Evolutionary conservation across 53 echinoderm and acorn worm species (phyloP).

Genomic region (Holothuria leucospilota): DNA sequence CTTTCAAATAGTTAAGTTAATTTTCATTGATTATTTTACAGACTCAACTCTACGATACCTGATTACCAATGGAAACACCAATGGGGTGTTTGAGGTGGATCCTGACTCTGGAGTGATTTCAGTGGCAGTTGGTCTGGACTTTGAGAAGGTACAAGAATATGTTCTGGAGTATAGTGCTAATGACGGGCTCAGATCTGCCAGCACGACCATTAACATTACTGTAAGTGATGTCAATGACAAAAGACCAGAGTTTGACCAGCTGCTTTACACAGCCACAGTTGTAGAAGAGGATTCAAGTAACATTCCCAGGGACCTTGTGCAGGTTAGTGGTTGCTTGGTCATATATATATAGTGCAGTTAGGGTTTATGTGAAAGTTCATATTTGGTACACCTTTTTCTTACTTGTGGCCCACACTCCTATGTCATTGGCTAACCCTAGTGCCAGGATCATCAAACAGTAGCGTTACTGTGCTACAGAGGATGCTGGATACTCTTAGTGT

Average conservation of each 20-base stretch:
- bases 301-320: slow-evolving; percentile 62
- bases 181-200: slow-evolving; percentile 73
- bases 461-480: no score
- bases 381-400: no score
- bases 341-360: no score
- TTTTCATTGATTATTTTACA: neutral
- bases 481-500: no score
- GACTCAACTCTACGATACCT: slow-evolving; percentile 75
- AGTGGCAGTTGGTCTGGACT: slow-evolving; percentile 83
- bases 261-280: slow-evolving; percentile 55
- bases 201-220: slow-evolving; percentile 62
- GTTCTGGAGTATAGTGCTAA: slow-evolving; percentile 78
- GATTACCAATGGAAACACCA: slow-evolving; percentile 82
- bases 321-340: slow-evolving; percentile 46
- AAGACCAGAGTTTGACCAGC: slow-evolving; percentile 66
- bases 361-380: no score
- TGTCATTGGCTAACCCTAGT: no score
- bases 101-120: slow-evolving; percentile 69
- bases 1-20: neutral
- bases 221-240: slow-evolving; percentile 84
- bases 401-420: no score
- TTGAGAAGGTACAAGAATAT: slow-evolving; percentile 70
- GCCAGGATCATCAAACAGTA: no score
- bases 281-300: slow-evolving; percentile 60
- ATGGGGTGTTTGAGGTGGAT: slow-evolving; percentile 82